Percentiles rank a stretch among this genome's conserved stretches.
Evolutionary conservation across 2,888 invertebrate genomes (phyloP).

Genomic region (Hirudinaria manillensis): DNA sequence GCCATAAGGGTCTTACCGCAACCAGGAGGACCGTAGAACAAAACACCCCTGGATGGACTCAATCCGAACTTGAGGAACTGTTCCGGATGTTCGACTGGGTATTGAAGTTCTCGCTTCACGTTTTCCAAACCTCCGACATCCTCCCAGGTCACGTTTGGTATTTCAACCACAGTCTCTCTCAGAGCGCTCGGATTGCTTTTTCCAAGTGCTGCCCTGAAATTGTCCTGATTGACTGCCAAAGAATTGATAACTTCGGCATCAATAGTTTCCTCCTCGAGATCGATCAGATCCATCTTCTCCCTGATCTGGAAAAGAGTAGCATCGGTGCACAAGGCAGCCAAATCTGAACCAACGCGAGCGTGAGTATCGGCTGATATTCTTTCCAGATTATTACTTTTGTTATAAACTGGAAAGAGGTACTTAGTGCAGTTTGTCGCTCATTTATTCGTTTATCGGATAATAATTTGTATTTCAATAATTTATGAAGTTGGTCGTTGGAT

Average conservation of each 20-base stretch:
- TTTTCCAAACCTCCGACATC: constrained; percentile 94
- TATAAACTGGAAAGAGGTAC: no score
- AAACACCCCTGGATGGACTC: constrained; percentile 87
- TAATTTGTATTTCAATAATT: no score
- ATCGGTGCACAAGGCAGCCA: constrained; percentile 96
- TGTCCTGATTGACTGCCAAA: constrained; percentile 95
- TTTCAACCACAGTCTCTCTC: no score
- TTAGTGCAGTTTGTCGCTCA: no score
- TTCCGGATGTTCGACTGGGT: constrained; percentile 97
- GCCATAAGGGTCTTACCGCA: constrained; percentile 63
- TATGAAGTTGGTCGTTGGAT: no score
- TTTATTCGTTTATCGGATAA: no score
- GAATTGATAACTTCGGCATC: constrained; percentile 95
- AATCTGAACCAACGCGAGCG: constrained; percentile 97
- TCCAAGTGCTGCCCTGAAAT: constrained; percentile 58
- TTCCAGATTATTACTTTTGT: no score
- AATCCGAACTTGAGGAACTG: constrained; percentile 99
- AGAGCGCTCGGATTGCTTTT: constrained; percentile 77
- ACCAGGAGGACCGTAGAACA: no score
- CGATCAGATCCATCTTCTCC: no score
- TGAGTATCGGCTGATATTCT: constrained; percentile 89
- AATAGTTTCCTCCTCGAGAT: no score
- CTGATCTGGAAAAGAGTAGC: no score
- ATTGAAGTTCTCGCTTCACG: constrained; percentile 78
- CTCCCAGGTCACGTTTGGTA: constrained; percentile 83